Evolutionary conservation across 2,797 vertebrate genomes (phyloP), one percentile per base, ranked within the genome.

Genomic region (Hozukius guyotensis): DNA sequence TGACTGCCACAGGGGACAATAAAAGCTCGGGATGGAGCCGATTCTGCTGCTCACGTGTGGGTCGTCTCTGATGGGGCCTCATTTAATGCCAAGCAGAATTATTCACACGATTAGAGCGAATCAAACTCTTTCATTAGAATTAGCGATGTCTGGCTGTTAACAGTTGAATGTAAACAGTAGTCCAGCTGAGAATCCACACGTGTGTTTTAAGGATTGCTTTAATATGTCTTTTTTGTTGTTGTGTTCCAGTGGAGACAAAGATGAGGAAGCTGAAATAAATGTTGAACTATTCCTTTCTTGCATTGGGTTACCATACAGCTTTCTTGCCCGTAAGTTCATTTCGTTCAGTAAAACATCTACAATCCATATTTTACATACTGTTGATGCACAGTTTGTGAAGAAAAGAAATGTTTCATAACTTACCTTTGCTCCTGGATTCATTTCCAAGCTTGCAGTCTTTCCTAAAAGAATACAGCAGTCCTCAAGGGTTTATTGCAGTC

Each of bases 21-120:
- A 72, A 80, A 78, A 65, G 24, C 36, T 24, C n/a, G 46, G 66
- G 70, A 65, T 52, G 71, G 46, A 79, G 70, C 25, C 4, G 1
- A 65, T 68, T 53, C 63, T 57, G 66, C 57, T 55, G 78, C 56
- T 79, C 27, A 13, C 6, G 16, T 34, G 27, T 65, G 65, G 42
- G 9, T 13, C 14, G 6, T 68, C 82, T 63, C 82, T 84, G 80
- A 93, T 90, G 81, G 24, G 0, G 24, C 83, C 91, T 86, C 81
- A 78, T 90, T 88, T 93, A 92, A 94, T 93, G 85, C 83, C 82
- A 56, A 16, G 83, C 88, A 94, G 90, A 94, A 90, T 95, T 93
- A 95, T 96, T 96, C 88, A 94, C 1, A 16, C 13, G 2, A 59
- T 38, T 27, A 66, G 46, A 74, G 24, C 5, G 6, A 90, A 84